Base-by-base conservation (phyloP, 2,113 vertebrate genomes). In the Amia ocellicauda region DNA sequence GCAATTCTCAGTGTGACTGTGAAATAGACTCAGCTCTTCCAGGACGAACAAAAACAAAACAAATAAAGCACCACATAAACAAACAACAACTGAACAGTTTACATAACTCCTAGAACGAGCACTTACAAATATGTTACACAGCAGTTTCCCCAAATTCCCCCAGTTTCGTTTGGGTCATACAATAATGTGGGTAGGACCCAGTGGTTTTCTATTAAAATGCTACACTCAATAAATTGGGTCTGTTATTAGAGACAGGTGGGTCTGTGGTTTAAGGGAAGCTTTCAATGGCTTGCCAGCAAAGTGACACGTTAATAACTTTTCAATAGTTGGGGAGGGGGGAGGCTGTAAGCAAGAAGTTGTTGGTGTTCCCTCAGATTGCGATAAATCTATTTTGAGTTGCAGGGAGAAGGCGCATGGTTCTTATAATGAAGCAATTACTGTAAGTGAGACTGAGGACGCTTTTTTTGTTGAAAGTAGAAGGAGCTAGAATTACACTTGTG, bases 181-280 rank as follows among this genome's bases (percentile, higher is more conserved):
- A 89, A 86, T 80, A 72, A 88, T 85, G 86, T 85, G 82, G 83
- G 84, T 80, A 88, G 82, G 85, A 77, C 83, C 81, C 80, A 80
- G 83, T 88, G 83, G 85, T 86, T 85, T 63, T 89, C 88, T 89
- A 91, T 92, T 91, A 91, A 90, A 90, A 88, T 86, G 78, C 86
- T 83, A 62, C 87, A 90, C 85, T 83, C 88, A 84, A 90, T 90
- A 90, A 91, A 89, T 90, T 84, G 67, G 76, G 76, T 80, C 57
- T 58, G 65, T 75, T 84, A 88, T 87, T 90, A 80, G 74, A 89
- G 83, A 88, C 91, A 93, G 90, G 89, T 90, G 91, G 85, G 79
- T 74, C 66, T 57, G 61, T 79, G 83, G 78, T 84, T 76, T 31
- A 64, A 16, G 62, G 72, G 71, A 81, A 69, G 66, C 53, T 64